These are phyloP conservation scores for Sparus aurata DNA, from an alignment of 2,797 vertebrate species.

Conservation along the genomic window DNA sequence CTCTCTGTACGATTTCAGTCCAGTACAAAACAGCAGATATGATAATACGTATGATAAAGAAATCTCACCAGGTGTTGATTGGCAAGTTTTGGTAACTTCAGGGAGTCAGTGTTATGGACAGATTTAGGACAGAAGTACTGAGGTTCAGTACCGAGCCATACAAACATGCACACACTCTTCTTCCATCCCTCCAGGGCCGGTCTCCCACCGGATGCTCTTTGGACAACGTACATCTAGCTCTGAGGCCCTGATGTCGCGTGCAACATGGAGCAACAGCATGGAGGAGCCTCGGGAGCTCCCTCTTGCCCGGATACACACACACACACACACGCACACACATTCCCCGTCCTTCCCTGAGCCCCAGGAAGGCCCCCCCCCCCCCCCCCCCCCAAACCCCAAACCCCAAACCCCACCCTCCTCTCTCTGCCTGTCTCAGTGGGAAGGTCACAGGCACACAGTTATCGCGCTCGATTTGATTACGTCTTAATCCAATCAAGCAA, in stretches of 20 bases:
- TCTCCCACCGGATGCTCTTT: slow-evolving; percentile 17
- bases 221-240: slow-evolving; percentile 16
- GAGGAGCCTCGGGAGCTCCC: slow-evolving; percentile 36
- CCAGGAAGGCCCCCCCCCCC: slow-evolving; percentile 25
- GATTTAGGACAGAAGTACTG: background rate
- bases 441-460: slow-evolving; percentile 82
- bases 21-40: background rate
- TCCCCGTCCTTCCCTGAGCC: slow-evolving; percentile 40
- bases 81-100: background rate
- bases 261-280: slow-evolving; percentile 43
- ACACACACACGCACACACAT: background rate
- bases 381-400: too few relatives aligned
- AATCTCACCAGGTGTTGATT: background rate
- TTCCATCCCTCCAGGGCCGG: background rate
- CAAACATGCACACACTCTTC: background rate
- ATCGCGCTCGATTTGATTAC: slow-evolving; percentile 83
- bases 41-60: background rate
- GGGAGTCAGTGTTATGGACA: background rate
- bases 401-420: slow-evolving; percentile 19
- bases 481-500: slow-evolving; percentile 85
- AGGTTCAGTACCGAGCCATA: background rate
- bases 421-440: slow-evolving; percentile 59
- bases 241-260: slow-evolving; percentile 19
- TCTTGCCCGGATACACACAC: slow-evolving; percentile 12
- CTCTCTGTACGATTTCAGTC: background rate